Evolutionary conservation across 37 sponge, comb jelly and placozoan species (phyloP).

Genomic region (Spongilla lacustris): DNA sequence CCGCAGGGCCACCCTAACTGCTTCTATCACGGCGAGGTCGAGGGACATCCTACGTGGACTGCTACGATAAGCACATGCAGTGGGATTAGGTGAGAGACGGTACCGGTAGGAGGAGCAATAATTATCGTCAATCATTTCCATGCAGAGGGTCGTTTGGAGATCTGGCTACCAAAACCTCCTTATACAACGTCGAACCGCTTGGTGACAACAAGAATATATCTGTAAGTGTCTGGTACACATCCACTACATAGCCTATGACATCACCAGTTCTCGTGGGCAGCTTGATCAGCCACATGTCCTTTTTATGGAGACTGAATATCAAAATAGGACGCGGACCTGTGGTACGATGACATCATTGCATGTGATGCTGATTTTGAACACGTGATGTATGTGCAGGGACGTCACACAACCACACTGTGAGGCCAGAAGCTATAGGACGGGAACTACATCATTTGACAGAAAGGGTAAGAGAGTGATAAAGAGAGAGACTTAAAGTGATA

Average conservation of each 20-base stretch:
- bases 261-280: background rate
- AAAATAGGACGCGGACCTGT: constrained; percentile 20
- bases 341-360: constrained; percentile 16
- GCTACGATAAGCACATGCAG: constrained; percentile 54
- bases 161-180: constrained; percentile 10
- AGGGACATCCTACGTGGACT: constrained; percentile 52
- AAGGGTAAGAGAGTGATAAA: background rate
- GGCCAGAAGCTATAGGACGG: background rate
- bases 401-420: background rate
- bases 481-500: background rate
- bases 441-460: background rate
- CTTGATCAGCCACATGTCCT: constrained; percentile 43
- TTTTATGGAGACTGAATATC: constrained; percentile 36
- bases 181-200: constrained; percentile 70
- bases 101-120: constrained; percentile 46
- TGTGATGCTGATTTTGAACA: background rate
- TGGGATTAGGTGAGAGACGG: constrained; percentile 53
- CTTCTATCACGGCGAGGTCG: constrained; percentile 73
- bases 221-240: background rate
- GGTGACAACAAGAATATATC: background rate
- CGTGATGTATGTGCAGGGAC: background rate
- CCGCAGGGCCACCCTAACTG: constrained; percentile 59
- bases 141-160: constrained; percentile 3
- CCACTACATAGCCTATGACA: too few species aligned
- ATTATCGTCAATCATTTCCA: background rate